Evolutionary conservation across 2,113 vertebrate genomes (phyloP).

Genomic region (Myotis davidii): DNA sequence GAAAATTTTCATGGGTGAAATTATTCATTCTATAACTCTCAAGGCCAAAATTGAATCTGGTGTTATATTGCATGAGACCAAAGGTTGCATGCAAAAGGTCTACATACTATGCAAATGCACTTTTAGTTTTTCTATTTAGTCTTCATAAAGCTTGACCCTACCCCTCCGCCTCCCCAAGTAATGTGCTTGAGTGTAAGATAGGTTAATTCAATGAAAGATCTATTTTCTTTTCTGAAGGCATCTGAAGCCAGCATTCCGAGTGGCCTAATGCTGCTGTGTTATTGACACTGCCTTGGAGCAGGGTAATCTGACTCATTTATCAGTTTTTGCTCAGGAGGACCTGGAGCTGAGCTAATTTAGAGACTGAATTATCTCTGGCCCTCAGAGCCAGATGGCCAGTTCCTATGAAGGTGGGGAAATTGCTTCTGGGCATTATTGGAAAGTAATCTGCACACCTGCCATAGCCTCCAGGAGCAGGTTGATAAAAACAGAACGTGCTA

Average conservation of each 20-base stretch:
- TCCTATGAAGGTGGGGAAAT: conserved; percentile 82
- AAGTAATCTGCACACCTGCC: conserved; percentile 85
- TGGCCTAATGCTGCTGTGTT: conserved; percentile 74
- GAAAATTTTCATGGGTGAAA: not conserved
- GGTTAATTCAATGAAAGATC: conserved; percentile 67
- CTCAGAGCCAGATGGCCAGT: conserved; percentile 84
- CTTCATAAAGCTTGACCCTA: not conserved
- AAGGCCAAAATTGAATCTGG: conserved; percentile 28
- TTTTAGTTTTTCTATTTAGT: not conserved
- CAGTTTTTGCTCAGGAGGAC: conserved; percentile 78
- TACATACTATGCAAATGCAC: conserved; percentile 9
- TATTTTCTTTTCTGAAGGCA: conserved; percentile 66
- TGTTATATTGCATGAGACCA: not conserved
- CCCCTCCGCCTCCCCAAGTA: not conserved
- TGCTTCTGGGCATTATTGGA: conserved; percentile 65
- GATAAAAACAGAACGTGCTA: conserved; percentile 76
- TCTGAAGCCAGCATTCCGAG: conserved; percentile 69
- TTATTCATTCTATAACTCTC: conserved; percentile 2
- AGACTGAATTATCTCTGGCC: conserved; percentile 82
- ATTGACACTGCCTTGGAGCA: conserved; percentile 69
- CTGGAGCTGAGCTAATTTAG: conserved; percentile 70
- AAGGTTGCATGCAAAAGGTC: conserved; percentile 27
- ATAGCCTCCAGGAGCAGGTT: conserved; percentile 56
- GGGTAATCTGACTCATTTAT: conserved; percentile 84
- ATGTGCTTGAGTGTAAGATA: conserved; percentile 43